These are phyloP conservation scores for Malaclemys terrapin DNA, from an alignment of 2,113 vertebrate species.

Conservation along the genomic window DNA sequence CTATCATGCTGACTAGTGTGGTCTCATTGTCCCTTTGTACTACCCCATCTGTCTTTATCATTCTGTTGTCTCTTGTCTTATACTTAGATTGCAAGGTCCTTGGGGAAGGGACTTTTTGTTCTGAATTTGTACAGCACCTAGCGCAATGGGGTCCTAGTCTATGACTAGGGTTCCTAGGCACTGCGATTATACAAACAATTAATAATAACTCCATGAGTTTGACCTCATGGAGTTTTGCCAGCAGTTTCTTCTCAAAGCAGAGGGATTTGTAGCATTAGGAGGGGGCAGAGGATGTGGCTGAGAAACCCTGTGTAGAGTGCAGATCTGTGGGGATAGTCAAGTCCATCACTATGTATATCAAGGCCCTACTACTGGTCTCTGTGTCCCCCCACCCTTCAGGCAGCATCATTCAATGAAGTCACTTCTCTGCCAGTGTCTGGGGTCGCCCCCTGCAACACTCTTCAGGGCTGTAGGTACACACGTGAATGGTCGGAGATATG, in stretches of 20 bases:
- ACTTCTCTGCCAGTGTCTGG: not conserved
- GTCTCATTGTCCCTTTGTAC: too few species aligned
- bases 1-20: too few species aligned
- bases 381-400: not conserved
- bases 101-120: too few species aligned
- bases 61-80: too few species aligned
- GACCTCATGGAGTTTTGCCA: too few species aligned
- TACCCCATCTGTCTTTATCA: too few species aligned
- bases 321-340: not conserved
- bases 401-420: fast-evolving
- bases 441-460: not conserved
- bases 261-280: not conserved
- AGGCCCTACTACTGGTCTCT: not conserved
- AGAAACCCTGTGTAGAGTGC: not conserved
- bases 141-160: too few species aligned
- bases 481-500: not conserved
- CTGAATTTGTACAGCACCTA: too few species aligned
- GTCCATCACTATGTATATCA: not conserved
- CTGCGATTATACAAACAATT: not conserved
- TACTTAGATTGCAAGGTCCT: too few species aligned
- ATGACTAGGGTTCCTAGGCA: too few species aligned
- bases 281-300: too few species aligned
- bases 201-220: too few species aligned
- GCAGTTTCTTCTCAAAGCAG: not conserved
- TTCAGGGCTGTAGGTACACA: not conserved